Conservation (phyloP, 2,113 vertebrate species). For the Pionites leucogaster region DNA sequence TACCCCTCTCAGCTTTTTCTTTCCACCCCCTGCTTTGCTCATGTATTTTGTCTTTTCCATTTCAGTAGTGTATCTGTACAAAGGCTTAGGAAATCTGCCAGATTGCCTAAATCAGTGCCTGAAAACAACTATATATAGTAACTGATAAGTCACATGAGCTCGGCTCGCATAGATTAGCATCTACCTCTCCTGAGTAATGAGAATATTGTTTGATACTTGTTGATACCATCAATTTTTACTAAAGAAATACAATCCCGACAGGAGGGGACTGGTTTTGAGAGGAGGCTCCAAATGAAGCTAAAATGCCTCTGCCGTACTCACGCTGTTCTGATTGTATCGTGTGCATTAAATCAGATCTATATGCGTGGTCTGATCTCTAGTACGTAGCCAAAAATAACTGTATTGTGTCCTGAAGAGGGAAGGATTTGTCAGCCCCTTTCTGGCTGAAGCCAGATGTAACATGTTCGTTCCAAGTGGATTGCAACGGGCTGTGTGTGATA, state of each 20-base stretch:
- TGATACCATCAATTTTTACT: conserved; percentile 13
- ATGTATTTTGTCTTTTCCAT: not conserved
- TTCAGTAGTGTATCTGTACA: conserved; percentile 13
- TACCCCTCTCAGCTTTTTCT: not conserved
- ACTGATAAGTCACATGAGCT: conserved; percentile 54
- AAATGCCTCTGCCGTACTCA: not conserved
- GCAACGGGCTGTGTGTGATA: not conserved
- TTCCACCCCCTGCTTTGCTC: rapidly evolving
- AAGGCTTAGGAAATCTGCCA: conserved; percentile 60
- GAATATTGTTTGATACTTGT: conserved; percentile 53
- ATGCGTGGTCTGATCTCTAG: not conserved
- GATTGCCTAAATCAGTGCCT: conserved; percentile 58
- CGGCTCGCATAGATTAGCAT: conserved; percentile 20
- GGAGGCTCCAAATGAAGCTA: not conserved
- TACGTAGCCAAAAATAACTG: conserved; percentile 11
- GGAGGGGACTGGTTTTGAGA: not conserved
- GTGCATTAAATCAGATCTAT: conserved; percentile 14
- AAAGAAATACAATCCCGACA: not conserved
- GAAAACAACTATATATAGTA: conserved; percentile 69
- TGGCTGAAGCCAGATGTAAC: not conserved
- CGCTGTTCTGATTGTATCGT: not conserved
- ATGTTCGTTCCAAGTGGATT: not conserved
- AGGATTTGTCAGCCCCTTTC: not conserved
- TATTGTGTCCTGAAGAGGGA: conserved; percentile 15
- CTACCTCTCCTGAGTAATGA: conserved; percentile 10